Base-by-base conservation (phyloP, 2,113 vertebrate species). In the Oryzias melastigma region DNA sequence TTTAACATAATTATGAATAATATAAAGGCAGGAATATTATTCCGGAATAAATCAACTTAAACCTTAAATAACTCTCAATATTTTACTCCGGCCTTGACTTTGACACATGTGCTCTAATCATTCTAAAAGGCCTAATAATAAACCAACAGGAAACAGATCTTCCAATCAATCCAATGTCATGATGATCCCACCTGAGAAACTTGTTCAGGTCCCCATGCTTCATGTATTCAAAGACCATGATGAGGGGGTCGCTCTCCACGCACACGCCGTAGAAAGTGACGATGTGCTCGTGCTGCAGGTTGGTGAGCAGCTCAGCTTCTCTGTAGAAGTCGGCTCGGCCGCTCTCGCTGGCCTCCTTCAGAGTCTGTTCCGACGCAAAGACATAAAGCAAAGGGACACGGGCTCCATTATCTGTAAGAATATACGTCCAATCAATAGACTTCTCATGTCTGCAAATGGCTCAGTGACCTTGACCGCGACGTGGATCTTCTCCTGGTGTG, bases 201-300 rank as follows among this genome's bases (percentile, higher is more conserved):
- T 98, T 98, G 91, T 99, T 99, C 56, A 99, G 95, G 87, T 99
- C 97, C 25, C 97, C 97, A 0, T 99, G 95, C 77, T 97, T 98
- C 97, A 99, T 99, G 68, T 99, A 99, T 76, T 99, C 97, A 52
- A 99, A 99, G 76, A 99, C 97, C 97, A 99, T 99, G 85, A 98
- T 98, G 83, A 99, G 94, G 0, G 97, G 97, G 88, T 99, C 96
- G 0, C 96, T 97, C 71, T 99, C 97, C 1, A 98, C 94, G 7
- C 97, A 99, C 66, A 99, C 97, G 0, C 97, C 97, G 0, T 98
- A 98, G 89, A 99, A 99, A 66, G 94, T 98, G 84, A 99, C 97
- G 0, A 99, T 99, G 82, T 99, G 97, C 10, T 98, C 95, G 0
- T 99, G 96, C 50, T 98, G 97, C 69, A 99, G 92, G 82, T 99